Evolutionary conservation across 2,888 invertebrate genomes (phyloP), one percentile per base, ranked within the genome.

Genomic region (Drosophila neutralis): DNA sequence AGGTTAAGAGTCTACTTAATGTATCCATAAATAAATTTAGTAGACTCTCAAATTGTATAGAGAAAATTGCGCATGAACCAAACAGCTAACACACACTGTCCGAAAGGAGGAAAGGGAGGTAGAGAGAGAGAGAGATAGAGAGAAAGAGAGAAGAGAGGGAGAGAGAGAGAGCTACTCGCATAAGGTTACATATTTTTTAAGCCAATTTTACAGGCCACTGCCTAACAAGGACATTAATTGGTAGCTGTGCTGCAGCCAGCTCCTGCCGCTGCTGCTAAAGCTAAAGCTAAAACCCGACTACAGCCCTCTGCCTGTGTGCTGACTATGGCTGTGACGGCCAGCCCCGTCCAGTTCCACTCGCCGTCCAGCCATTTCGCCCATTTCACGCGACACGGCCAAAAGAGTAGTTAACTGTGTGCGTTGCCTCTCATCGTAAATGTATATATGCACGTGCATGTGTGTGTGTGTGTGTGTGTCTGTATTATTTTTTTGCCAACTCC

Each of bases 201-300:
- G 86, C 87, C 83, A 91, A 91, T 90, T 90, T 90, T 90, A 89
- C 91, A 90, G 89, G 91, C 87, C 91, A 90, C 67, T 86, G 90
- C 90, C 90, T 89, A 90, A 90, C 90, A 90, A 91, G 90, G 90
- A 87, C 90, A 91, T 89, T 91, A 90, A 90, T 91, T 90, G 90
- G 91, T 90, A 87, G 83, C 83, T 83, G 89, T 83, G 87, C 75
- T 69, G 73, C 81, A 62, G 76, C 81, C 62, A 68, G 80, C 67
- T 40, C 38, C 56, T 52, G 64, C 76, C 66, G 48, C 58, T 58
- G 64, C 60, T 53, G 29, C 40, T 31, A 40, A 63, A 42, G 60
- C 40, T 31, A 40, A 63, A 42, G 60, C 42, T 36, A 38, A 45
- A 56, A 51, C 21, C 35, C 49, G 31, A 49, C 69, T 56, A 54